A percentile compares a stretch with the other conserved stretches of the same genome.
These are phyloP conservation scores for Tetragnatha versicolor DNA, from an alignment of 1,140 invertebrate genomes.

Conservation along the genomic window DNA sequence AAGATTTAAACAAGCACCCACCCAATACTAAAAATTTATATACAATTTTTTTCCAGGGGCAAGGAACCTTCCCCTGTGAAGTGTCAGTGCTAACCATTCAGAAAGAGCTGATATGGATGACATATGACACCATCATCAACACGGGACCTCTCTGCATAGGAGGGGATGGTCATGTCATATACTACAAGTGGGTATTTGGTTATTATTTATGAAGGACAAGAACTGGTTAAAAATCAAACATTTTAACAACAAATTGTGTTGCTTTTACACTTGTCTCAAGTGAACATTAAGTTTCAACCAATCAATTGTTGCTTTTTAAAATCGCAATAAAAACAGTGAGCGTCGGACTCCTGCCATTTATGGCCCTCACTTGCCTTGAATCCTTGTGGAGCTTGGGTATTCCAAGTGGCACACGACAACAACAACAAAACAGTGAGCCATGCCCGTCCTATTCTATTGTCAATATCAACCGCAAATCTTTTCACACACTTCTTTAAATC, in stretches of 20 bases:
- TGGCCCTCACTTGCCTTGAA: no score
- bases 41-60: slow-evolving; percentile 62
- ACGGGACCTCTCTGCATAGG: slow-evolving; percentile 66
- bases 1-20: not conserved
- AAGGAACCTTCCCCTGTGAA: slow-evolving; percentile 70
- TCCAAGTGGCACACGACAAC: no score
- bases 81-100: slow-evolving; percentile 69
- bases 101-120: slow-evolving; percentile 69
- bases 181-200: slow-evolving; percentile 67
- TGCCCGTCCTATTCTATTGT: no score
- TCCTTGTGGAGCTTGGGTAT: no score
- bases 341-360: no score
- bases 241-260: not conserved
- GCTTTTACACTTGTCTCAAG: not conserved
- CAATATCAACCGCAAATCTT: no score
- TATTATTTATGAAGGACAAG: not conserved
- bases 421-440: no score
- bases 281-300: not conserved
- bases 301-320: not conserved
- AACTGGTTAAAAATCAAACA: not conserved
- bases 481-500: no score
- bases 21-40: no score
- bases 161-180: slow-evolving; percentile 70
- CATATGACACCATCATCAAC: slow-evolving; percentile 64
- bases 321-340: not conserved